Evolutionary conservation across 2,797 vertebrate species (phyloP).

Genomic region (Argyrosomus regius): DNA sequence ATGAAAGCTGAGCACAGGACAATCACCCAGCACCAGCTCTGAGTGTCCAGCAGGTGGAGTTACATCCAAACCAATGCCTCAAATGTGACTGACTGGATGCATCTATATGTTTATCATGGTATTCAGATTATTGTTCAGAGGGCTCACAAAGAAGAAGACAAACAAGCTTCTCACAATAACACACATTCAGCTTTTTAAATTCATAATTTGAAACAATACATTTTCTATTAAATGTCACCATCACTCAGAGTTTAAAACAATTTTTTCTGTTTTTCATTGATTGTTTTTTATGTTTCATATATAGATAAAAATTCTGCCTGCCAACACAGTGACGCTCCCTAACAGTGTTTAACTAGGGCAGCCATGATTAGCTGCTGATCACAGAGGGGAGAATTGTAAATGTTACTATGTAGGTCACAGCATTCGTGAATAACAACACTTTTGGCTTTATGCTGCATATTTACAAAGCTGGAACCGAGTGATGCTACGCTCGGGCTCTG

Average conservation of each 20-base stretch:
- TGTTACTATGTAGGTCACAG: slow-evolving; percentile 81
- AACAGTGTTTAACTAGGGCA: slow-evolving; percentile 63
- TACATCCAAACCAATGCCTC: slow-evolving; percentile 60
- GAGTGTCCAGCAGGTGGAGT: slow-evolving; percentile 90
- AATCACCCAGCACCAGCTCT: slow-evolving; percentile 73
- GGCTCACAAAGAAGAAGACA: not conserved
- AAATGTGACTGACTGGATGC: not conserved
- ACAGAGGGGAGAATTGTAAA: slow-evolving; percentile 72
- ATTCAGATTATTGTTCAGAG: not conserved
- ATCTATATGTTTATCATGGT: not conserved
- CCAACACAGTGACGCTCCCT: slow-evolving; percentile 23
- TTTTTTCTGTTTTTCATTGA: not conserved
- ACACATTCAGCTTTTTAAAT: not conserved
- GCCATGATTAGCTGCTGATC: slow-evolving; percentile 77
- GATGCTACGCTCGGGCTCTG: not conserved
- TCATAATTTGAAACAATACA: not conserved
- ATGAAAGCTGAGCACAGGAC: not conserved
- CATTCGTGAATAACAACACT: slow-evolving; percentile 62
- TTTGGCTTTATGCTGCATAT: slow-evolving; percentile 55
- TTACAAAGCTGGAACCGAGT: slow-evolving; percentile 31
- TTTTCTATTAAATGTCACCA: not conserved
- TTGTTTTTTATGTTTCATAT: not conserved
- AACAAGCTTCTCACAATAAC: not conserved
- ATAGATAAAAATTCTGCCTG: slow-evolving; percentile 4
- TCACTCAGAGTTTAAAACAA: not conserved